These are phyloP conservation scores for Electrophaes corylata DNA, from an alignment of 2,888 invertebrate species.

Conservation along the genomic window DNA sequence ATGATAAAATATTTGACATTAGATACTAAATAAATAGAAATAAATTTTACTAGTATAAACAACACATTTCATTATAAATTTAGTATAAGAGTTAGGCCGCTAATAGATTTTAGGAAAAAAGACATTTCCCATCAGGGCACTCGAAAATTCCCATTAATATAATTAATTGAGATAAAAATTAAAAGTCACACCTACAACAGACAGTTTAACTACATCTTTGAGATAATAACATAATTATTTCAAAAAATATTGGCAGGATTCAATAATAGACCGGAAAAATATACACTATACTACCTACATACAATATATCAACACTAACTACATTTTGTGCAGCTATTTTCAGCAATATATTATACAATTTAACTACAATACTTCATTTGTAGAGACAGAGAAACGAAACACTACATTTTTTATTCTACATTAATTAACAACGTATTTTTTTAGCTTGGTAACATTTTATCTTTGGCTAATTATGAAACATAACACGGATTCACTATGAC, in stretches of 20 bases:
- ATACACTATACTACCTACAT: conserved; percentile 27
- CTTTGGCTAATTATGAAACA: conserved; percentile 36
- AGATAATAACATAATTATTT: conserved; percentile 29
- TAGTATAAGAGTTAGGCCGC: conserved; percentile 23
- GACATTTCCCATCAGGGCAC: conserved; percentile 6
- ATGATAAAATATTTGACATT: conserved; percentile 9
- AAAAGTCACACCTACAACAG: conserved; percentile 13
- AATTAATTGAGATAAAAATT: conserved; percentile 3
- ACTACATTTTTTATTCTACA: conserved; percentile 35
- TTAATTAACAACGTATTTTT: conserved; percentile 32
- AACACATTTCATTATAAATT: conserved; percentile 18
- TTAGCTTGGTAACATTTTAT: conserved; percentile 39
- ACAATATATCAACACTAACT: conserved; percentile 32
- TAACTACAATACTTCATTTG: conserved; percentile 32
- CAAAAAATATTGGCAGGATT: conserved; percentile 46
- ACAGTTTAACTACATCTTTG: conserved; percentile 26
- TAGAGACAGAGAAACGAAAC: conserved; percentile 33
- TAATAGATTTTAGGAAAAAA: conserved; percentile 12
- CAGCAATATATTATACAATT: conserved; percentile 36
- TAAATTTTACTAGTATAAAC: conserved; percentile 11
- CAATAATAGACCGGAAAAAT: conserved; percentile 34
- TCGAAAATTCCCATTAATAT: conserved; percentile 11
- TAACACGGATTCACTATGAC: conserved; percentile 20
- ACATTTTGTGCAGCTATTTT: conserved; percentile 39
- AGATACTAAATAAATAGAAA: conserved; percentile 29